Evolutionary conservation across 2,797 vertebrate species (phyloP), one percentile per base, ranked within the genome.

Genomic region (Schizopygopsis malacanthus): DNA sequence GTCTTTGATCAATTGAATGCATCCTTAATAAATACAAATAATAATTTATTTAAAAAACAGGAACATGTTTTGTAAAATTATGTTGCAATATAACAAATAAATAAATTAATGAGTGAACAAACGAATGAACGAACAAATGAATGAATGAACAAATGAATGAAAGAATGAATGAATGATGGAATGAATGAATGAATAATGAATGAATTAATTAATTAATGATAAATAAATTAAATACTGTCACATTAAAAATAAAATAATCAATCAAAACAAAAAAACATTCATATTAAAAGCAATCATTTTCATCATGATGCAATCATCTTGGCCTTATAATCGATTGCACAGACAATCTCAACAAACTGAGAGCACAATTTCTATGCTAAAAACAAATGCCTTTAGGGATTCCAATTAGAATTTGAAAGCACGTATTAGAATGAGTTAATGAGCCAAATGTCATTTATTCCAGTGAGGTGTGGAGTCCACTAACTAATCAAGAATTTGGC

Each of bases 391-490:
- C 25, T 65, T 63, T 18, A 75, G 28, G 59, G 25, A 61, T 83
- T 83, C 25, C 43, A 63, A 75, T 65, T 65, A 63, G 54, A 83
- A 75, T 50, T n/a, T 25, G 82, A 41, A 69, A 33, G 39, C 43
- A 45, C 52, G 33, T 45, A 33, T 72, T 71, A 63, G 22, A 61
- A 45, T 59, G 28, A 50, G 43, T 63, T 73, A 73, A 82, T 83
- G 71, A 83, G 81, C 41, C 54, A 75, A 63, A 83, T 18, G 43
- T 12, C 71, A 65, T 50, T 76, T 52, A 65, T 18, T 76, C 56
- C 56, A 83, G 43, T 63, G 56, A 83, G 54, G 18, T 75, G 39
- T 61, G 54, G 37, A 54, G 39, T 61, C 56, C 76, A 79, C 56
- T 61, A 41, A 82, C 69, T 73, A 63, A 75, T 83, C 41, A 54